Evolutionary conservation across 2,797 vertebrate species (phyloP), one percentile per base, ranked within the genome.

Genomic region (Eutrigla gurnardus): DNA sequence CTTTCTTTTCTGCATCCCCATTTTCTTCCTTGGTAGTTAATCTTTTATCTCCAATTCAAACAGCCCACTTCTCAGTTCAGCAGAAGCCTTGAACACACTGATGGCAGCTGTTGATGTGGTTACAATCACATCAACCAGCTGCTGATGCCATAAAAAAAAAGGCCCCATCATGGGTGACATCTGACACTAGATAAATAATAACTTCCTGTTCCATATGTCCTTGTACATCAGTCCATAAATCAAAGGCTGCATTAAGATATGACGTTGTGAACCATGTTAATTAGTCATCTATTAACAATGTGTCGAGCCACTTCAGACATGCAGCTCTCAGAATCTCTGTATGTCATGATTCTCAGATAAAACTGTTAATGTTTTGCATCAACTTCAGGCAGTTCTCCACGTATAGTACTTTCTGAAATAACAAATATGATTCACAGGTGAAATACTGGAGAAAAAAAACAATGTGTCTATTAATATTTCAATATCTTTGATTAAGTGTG

Each of bases 221-320:
- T 10, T 1, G 15, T 17, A 6, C 6, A 62, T 25, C 45, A 3
- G 2, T 37, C 11, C 13, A 8, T 47, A 32, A 37, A 37, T 63
- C 37, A 17, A 10, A 4, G 33, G 61, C 14, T 68, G 18, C 14
- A 45, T 18, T 14, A 46, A 39, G 15, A 25, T 32, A 32, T 52
- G 9, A n/a, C 6, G 2, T 32, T 36, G 8, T 47, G 17, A 65
- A 37, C 42, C 7, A 5, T 25, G 17, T 70, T 37, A 37, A 58
- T 50, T 10, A 58, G 45, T 60, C 37, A 52, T 63, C 35, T 68
- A 40, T 18, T 70, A 58, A 52, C 32, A 33, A 17, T 39, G n/a
- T n/a, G 52, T 36, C 10, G 58, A 55, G 42, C 7, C 15, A 42
- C 13, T 33, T 47, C 4, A 55, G 6, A 55, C 33, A 12, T 35